Percentiles rank a stretch among this genome's conserved stretches.
Evolutionary conservation across 2,113 vertebrate genomes (phyloP).

Genomic region (Odocoileus hemionus): DNA sequence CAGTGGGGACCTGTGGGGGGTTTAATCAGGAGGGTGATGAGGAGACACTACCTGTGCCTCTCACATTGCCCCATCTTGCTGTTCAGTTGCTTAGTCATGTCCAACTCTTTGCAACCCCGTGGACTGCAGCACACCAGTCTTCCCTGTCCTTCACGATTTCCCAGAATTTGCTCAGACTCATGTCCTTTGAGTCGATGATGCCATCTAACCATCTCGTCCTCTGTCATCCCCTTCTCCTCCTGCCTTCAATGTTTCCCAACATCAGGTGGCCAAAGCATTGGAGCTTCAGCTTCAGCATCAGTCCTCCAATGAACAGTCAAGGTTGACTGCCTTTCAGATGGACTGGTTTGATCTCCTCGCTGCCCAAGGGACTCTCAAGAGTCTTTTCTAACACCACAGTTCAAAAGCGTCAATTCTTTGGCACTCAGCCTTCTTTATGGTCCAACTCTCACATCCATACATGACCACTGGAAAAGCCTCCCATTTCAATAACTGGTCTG

Average conservation of each 20-base stretch:
- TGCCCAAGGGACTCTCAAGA: not conserved
- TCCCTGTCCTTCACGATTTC: not conserved
- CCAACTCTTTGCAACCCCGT: not conserved
- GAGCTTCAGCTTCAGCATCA: not conserved
- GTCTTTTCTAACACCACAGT: not conserved
- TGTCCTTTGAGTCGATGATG: not conserved
- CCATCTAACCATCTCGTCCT: not conserved
- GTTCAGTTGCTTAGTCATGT: not conserved
- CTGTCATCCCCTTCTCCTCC: not conserved
- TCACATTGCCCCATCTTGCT: not conserved
- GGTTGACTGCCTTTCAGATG: not conserved
- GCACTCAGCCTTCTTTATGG: not conserved
- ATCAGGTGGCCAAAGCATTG: not conserved
- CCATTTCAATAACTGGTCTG: not conserved
- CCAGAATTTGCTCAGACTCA: not conserved
- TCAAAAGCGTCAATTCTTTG: not conserved
- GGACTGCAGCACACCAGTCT: not conserved
- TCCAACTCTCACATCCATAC: not conserved
- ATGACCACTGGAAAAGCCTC: not conserved
- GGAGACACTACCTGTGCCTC: not conserved
- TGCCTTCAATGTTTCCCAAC: not conserved
- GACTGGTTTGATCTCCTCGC: not conserved
- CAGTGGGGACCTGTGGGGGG: not conserved
- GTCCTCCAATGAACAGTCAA: not conserved
- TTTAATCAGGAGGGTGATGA: not conserved